phyloP scores from a whole-genome alignment of 2,113 vertebrate genomes.

The Leptobrachium ailaonicum region DNA sequence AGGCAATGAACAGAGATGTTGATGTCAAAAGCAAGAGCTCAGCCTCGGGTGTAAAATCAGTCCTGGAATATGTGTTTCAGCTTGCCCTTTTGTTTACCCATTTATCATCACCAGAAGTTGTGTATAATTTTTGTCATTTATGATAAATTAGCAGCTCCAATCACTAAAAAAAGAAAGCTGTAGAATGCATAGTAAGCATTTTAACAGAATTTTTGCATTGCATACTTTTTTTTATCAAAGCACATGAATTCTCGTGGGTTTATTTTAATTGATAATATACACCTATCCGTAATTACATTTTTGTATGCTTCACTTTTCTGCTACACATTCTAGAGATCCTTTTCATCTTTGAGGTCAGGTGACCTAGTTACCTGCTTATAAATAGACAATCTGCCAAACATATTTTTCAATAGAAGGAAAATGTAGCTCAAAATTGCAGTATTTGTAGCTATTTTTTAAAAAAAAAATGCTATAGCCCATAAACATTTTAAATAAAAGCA shows the following conservation, averaged over 20 bases:
- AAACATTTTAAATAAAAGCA: too few species aligned
- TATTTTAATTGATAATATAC: background rate
- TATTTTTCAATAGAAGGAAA: too few species aligned
- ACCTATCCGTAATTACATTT: background rate
- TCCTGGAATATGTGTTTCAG: background rate
- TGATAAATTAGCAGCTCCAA: conserved; percentile 28
- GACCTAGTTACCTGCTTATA: too few species aligned
- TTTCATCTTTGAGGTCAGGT: too few species aligned
- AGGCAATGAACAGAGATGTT: background rate
- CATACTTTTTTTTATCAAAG: background rate
- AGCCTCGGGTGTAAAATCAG: conserved; percentile 3
- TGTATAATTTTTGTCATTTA: conserved; percentile 38
- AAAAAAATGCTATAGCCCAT: too few species aligned
- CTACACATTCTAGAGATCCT: too few species aligned
- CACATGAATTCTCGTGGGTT: background rate
- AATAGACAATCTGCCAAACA: too few species aligned
- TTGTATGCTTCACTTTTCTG: too few species aligned
- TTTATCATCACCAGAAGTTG: conserved; percentile 28
- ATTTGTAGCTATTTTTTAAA: too few species aligned
- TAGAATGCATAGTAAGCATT: conserved; percentile 8
- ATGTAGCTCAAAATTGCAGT: too few species aligned
- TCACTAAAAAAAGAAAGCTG: conserved; percentile 14
- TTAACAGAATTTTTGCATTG: background rate
- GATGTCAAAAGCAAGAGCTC: background rate
- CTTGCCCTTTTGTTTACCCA: conserved; percentile 36